These are phyloP conservation scores for Hipposideros larvatus DNA, from an alignment of 2,797 vertebrate genomes.

Conservation along the genomic window DNA sequence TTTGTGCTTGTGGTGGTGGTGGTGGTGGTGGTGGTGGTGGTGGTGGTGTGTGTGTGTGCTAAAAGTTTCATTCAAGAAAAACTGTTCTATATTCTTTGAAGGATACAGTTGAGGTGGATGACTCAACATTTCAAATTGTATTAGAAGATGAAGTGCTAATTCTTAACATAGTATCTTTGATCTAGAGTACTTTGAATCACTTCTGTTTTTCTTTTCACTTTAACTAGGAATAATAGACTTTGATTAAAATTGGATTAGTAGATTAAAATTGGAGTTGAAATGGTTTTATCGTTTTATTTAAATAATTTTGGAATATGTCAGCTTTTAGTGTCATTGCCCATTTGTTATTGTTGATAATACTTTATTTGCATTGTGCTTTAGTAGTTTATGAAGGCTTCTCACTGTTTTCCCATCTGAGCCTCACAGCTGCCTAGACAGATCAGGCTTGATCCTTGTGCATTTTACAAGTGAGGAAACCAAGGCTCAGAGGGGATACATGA, in stretches of 20 bases:
- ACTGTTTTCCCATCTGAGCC: background rate
- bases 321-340: background rate
- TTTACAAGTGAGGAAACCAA: conserved; percentile 31
- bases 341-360: background rate
- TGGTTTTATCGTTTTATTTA: conserved; percentile 25
- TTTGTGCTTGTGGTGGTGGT: background rate
- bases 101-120: background rate
- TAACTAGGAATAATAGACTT: background rate
- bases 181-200: background rate
- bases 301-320: background rate
- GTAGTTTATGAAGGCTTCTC: background rate
- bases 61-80: conserved; percentile 41
- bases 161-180: background rate
- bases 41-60: background rate
- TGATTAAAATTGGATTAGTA: too few species aligned
- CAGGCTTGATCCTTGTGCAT: background rate
- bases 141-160: background rate
- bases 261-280: conserved; percentile 25
- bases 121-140: background rate
- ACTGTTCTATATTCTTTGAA: background rate
- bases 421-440: background rate
- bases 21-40: too few species aligned
- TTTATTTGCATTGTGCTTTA: background rate
- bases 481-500: background rate
- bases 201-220: conserved; percentile 25